Evolutionary conservation across 2,888 invertebrate species (phyloP), one percentile per base, ranked within the genome.

Genomic region (Coelinius sp.): DNA sequence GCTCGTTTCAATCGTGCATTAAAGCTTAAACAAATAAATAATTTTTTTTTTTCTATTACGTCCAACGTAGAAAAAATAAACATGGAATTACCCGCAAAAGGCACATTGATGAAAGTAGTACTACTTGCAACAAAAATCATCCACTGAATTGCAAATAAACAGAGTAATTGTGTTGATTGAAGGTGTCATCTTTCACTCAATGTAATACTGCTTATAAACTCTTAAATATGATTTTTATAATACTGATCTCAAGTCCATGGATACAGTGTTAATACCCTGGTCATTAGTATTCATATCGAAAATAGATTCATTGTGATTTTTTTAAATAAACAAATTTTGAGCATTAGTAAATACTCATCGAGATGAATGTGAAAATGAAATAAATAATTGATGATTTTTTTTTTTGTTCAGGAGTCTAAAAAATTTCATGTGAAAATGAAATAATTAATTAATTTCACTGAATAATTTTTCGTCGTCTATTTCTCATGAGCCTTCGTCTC

Each of bases 11-110:
- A 75, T 56, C 46, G 71, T 75, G 77, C 77, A 77, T 82, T 81
- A 81, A 85, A 84, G 83, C 83, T 83, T 82, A 65, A 49, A 49
- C 38, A 75, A 81, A 84, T 84, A 83, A 83, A 85, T 85, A 83
- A 79, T 71, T 76, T 24, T 31, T 62, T 71, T 76, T 24, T 31
- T 62, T 44, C 27, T 41, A 56, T 31, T 27, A 41, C 24, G 7
- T 44, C 24, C 22, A n/a, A n/a, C n/a, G n/a, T n/a, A n/a, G 14
- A 10, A 22, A 2, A 38, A 14, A 14, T 49, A 10, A n/a, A 64
- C 44, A 25, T 31, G 3, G 63, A 22, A 63, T 41, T 63, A 35
- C 38, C 35, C 22, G 14, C 12, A 38, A 53, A 52, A 53, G 22
- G 25, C 49, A 49, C 49, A 22, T n/a, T n/a, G 35, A 35, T 35